Conservation (phyloP, 2,888 invertebrate species). For the Alloplasta piceator region DNA sequence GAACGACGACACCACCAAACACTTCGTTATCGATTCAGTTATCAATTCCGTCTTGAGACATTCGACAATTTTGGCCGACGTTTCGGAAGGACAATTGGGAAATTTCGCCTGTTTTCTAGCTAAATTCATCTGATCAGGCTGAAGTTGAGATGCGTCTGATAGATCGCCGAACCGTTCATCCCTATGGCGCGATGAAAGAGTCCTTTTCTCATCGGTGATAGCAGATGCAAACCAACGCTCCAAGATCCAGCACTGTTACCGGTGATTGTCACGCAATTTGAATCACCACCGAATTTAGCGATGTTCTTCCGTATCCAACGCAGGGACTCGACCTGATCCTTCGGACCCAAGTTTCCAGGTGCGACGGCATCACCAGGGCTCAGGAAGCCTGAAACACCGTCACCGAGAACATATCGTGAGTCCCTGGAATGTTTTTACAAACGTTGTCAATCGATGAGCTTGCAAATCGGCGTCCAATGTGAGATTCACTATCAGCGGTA, state of each 20-base stretch:
- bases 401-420: no score
- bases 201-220: constrained; percentile 88
- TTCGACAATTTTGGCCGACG: constrained; percentile 84
- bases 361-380: no score
- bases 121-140: constrained; percentile 85
- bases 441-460: background rate
- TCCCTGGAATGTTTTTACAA: background rate
- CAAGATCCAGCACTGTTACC: constrained; percentile 85
- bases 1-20: constrained; percentile 86
- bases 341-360: no score
- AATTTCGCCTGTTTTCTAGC: no score
- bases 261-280: constrained; percentile 86
- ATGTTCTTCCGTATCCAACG: no score
- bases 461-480: no score
- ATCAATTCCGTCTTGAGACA: no score
- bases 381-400: no score
- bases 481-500: background rate
- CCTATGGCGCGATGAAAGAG: constrained; percentile 89
- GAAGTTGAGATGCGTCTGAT: constrained; percentile 85
- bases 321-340: no score
- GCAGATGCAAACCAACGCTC: constrained; percentile 82
- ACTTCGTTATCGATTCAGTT: constrained; percentile 87
- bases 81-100: no score
- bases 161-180: constrained; percentile 87
- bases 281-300: constrained; percentile 80